A percentile compares a stretch with the other conserved stretches of the same genome.
These are phyloP conservation scores for Glossosoma conforme DNA, from an alignment of 1,140 invertebrate genomes.

Conservation along the genomic window DNA sequence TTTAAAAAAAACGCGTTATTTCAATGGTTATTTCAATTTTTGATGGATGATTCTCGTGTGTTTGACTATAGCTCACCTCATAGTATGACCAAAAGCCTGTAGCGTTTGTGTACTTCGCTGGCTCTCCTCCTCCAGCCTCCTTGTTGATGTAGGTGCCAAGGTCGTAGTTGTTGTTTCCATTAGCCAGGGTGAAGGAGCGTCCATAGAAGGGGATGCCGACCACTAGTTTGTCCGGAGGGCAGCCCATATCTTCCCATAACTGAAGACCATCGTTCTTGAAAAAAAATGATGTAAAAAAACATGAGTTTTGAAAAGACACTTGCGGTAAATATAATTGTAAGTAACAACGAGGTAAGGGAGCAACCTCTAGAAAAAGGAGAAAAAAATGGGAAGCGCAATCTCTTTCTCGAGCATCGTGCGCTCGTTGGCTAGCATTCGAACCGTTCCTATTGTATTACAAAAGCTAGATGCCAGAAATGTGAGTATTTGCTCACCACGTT, in stretches of 20 bases:
- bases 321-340: constrained; percentile 12
- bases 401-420: no score
- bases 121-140: constrained; percentile 76
- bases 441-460: no score
- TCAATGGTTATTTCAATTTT: no score
- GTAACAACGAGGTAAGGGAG: background rate
- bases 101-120: constrained; percentile 79
- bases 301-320: constrained; percentile 5
- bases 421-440: no score
- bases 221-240: constrained; percentile 79
- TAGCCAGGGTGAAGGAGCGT: constrained; percentile 71
- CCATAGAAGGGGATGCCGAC: constrained; percentile 86
- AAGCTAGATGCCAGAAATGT: no score
- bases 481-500: constrained; percentile 67
- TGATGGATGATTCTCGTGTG: no score
- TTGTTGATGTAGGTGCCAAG: constrained; percentile 82
- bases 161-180: constrained; percentile 75
- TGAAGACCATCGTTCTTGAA: constrained; percentile 75
- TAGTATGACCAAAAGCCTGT: constrained; percentile 85
- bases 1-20: no score
- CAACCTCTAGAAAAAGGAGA: background rate
- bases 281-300: constrained; percentile 24
- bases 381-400: no score
- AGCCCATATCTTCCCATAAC: constrained; percentile 83
- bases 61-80: constrained; percentile 57